A percentile compares a stretch with the other conserved stretches of the same genome.
These are phyloP conservation scores for Daboia siamensis DNA, from an alignment of 2,113 vertebrate species.

Conservation along the genomic window DNA sequence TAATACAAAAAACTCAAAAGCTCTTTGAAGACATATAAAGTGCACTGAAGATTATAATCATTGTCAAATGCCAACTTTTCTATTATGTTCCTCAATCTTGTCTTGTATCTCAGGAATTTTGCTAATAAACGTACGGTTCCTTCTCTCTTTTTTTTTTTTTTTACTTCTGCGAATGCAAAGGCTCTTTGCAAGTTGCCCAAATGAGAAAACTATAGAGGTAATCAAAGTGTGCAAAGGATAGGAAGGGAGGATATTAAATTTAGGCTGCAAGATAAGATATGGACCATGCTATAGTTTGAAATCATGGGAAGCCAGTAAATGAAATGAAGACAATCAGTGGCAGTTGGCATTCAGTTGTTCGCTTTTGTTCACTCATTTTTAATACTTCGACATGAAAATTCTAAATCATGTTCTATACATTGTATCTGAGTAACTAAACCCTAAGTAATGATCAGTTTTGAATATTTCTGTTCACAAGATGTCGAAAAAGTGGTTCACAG, in stretches of 20 bases:
- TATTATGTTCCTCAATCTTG: background rate
- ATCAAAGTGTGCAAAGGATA: no score
- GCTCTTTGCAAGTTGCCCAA: background rate
- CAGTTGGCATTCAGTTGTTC: no score
- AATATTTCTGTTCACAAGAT: background rate
- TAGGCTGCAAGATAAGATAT: background rate
- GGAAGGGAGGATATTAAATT: background rate
- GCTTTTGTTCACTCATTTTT: background rate
- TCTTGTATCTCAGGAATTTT: background rate
- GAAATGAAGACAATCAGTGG: background rate
- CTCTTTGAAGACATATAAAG: background rate
- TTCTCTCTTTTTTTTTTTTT: no score
- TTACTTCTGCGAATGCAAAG: background rate
- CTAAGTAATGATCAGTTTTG: background rate
- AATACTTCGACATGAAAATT: background rate
- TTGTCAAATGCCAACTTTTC: background rate
- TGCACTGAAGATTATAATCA: background rate
- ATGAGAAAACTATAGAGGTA: background rate
- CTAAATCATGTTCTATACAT: background rate
- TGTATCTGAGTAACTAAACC: background rate
- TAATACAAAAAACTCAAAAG: background rate
- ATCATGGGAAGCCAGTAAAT: background rate
- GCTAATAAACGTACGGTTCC: background rate
- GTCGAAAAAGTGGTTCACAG: background rate
- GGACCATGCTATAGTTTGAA: no score